A percentile compares a stretch with the other conserved stretches of the same genome.
These are phyloP conservation scores for Drosophila setosimentum DNA, from an alignment of 2,888 invertebrate species.

Conservation along the genomic window DNA sequence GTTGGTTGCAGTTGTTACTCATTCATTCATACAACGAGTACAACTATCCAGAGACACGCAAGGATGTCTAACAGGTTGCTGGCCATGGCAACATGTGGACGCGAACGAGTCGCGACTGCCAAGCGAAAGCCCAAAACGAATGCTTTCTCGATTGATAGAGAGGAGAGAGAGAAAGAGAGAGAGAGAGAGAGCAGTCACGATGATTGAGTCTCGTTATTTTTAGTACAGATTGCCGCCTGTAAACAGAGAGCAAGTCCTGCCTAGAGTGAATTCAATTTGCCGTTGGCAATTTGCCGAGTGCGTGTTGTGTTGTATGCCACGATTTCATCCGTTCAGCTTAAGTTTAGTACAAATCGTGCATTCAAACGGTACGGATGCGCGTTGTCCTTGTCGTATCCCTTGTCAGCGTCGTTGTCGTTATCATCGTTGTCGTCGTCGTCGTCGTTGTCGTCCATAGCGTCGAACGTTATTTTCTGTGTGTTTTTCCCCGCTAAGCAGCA, in stretches of 20 bases:
- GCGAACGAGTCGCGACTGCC: constrained; percentile 20
- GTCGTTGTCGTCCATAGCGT: constrained; percentile 35
- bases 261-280: constrained; percentile 63
- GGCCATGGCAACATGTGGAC: constrained; percentile 78
- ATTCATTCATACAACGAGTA: constrained; percentile 26
- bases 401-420: constrained; percentile 31
- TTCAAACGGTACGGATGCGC: constrained; percentile 84
- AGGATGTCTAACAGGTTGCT: constrained; percentile 75
- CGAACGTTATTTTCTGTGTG: constrained; percentile 19
- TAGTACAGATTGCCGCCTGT: constrained; percentile 72
- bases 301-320: constrained; percentile 9
- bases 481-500: constrained; percentile 46
- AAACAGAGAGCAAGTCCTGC: constrained; percentile 70
- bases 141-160: too few species aligned
- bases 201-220: constrained; percentile 33
- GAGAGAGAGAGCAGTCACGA: neutral
- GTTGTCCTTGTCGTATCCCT: constrained; percentile 34
- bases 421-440: constrained; percentile 24
- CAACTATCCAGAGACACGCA: neutral
- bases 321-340: constrained; percentile 30
- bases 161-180: neutral
- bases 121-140: constrained; percentile 3
- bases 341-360: constrained; percentile 85
- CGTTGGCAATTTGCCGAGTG: constrained; percentile 58
- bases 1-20: constrained; percentile 13